Evolutionary conservation across 2,797 vertebrate genomes (phyloP).

Genomic region (Trachops cirrhosus): DNA sequence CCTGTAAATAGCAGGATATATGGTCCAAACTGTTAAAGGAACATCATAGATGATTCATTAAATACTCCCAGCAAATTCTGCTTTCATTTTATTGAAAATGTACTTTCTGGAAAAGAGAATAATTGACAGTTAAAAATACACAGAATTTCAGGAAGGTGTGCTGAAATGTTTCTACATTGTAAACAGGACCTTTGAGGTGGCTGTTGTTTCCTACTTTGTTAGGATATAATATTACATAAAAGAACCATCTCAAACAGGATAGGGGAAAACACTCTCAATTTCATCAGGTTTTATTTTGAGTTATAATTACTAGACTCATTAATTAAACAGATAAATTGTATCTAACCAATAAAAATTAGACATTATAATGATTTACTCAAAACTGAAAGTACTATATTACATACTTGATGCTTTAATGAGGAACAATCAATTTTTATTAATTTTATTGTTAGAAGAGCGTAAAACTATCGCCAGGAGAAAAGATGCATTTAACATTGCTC

Average conservation of each 20-base stretch:
- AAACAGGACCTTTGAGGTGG: neutral
- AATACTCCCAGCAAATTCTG: neutral
- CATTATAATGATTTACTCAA: conserved; percentile 51
- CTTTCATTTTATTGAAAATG: neutral
- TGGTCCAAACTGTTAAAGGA: neutral
- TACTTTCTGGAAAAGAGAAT: neutral
- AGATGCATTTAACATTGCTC: conserved; percentile 54
- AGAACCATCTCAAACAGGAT: neutral
- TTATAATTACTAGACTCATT: conserved; percentile 57
- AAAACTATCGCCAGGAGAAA: conserved; percentile 55
- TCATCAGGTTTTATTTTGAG: conserved; percentile 25
- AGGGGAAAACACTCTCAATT: neutral
- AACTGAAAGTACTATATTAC: conserved; percentile 36
- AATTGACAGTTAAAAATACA: neutral
- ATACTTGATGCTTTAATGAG: conserved; percentile 59
- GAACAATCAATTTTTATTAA: conserved; percentile 54
- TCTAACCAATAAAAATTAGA: conserved; percentile 43
- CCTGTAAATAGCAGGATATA: neutral
- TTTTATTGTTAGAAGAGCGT: conserved; percentile 36
- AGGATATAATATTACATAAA: neutral
- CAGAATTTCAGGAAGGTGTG: neutral
- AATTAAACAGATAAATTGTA: conserved; percentile 56
- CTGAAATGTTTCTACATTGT: neutral
- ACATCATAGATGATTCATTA: neutral
- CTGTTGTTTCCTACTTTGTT: neutral